Base-by-base conservation (phyloP, 2,888 invertebrate genomes). In the Vesta saturnalis region DNA sequence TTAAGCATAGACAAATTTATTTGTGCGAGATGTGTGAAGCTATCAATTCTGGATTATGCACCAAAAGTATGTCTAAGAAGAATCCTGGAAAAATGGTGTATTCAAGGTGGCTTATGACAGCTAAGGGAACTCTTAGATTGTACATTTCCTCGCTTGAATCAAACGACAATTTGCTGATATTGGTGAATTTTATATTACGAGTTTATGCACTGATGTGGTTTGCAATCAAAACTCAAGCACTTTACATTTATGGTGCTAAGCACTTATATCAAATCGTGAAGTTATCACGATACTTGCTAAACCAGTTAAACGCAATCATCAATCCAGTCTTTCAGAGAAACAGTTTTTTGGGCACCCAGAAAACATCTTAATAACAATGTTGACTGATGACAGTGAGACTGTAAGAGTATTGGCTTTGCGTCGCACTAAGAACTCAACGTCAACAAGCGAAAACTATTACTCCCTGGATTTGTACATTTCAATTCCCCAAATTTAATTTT, bases 131-230 rank as follows among this genome's bases (percentile, higher is more conserved):
- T 14, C 3, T 22, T 23, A 22, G 23, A 14, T 55, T 55, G 23
- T 55, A 30, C 15, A 12, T 55, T 8, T 6, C 55, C 6, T 22
- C 14, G 1, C 12, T 22, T 12, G 21, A 23, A 14, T 2, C 55
- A 15, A 6, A 22, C 14, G 16, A 55, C 21, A 55, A 55, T 30
- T 15, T 55, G 10, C n/a, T 8, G 1, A 55, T 55, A 23, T 23
- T 55, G 10, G 23, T 10, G 6, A 55, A 23, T 23, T 22, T 2
- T 30, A 15, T 55, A n/a, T 14, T 55, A 22, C 12, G 4, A 19
- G 30, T 55, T 6, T 55, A 55, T 30, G 55, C 55, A 22, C 30
- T 14, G 6, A 23, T 55, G 55, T 55, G 55, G 52, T 21, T 52
- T 21, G 1, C n/a, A 1, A 55, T 55, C 14, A 30, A 55, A 30